Base-by-base conservation (phyloP, 2,797 vertebrate species). In the Yasuhikotakia modesta region DNA sequence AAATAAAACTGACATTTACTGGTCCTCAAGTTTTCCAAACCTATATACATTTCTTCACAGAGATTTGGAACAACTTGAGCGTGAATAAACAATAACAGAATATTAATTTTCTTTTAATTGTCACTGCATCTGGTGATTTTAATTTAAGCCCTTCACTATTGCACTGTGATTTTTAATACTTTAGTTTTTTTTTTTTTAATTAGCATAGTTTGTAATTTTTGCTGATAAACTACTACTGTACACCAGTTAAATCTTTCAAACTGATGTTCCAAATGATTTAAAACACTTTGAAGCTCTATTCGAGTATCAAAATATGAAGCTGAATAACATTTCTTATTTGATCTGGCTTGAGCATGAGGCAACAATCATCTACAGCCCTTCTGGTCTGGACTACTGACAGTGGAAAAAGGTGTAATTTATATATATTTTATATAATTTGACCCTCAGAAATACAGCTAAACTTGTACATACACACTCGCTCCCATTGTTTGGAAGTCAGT, bases 401-500 rank as follows among this genome's bases (percentile, higher is more conserved):
- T 22, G 48, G 35, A 7, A 43, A n/a, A 43, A 43, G 39, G 10
- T 43, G 39, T 11, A 43, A 43, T 27, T 27, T 27, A 27, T 27
- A 27, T n/a, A n/a, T n/a, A n/a, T n/a, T n/a, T n/a, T n/a, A n/a
- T n/a, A n/a, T n/a, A 8, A 43, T 43, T 43, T 43, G 39, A 43
- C 39, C 27, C 8, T 43, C 39, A 43, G 1, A 43, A 43, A 43
- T 43, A 10, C 11, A 11, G 39, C 10, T 43, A 43, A 43, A 43
- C 39, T 10, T 43, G 39, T 43, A 43, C 39, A 43, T 10, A 39
- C 35, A 39, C 8, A 7, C 35, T 39, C 5, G 8, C 5, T 39
- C 24, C 11, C 46, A 4, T 50, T 55, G 48, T 67, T 63, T 68
- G 32, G 43, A 70, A 66, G 68, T 76, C 68, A 77, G n/a, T n/a